Evolutionary conservation across 2,113 vertebrate species (phyloP), one percentile per base, ranked within the genome.

Genomic region (Heterotis niloticus): DNA sequence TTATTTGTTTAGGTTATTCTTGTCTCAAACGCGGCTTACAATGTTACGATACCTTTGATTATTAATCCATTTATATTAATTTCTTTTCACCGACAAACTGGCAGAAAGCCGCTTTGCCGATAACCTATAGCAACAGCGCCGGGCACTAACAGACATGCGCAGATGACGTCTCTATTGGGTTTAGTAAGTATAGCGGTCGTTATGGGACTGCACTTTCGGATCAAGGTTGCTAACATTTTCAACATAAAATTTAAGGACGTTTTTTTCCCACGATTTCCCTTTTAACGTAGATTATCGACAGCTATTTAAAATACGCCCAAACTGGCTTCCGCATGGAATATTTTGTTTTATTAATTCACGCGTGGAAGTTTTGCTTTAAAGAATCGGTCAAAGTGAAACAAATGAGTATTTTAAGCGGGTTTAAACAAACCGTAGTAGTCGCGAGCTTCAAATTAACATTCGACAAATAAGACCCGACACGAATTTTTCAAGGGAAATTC

Each of bases 381-480:
- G 13, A 75, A 75, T 75, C 74, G 54, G 74, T 64, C 29, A 34
- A 34, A 75, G 26, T 75, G 56, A 64, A 75, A 62, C 74, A 24
- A 62, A 14, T 26, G 74, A 75, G 34, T n/a, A 60, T 20, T 17
- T 44, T n/a, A 57, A 16, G 28, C 29, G 24, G 26, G 28, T 75
- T 60, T 60, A 62, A 75, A 60, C 59, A 60, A 75, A 60, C 74
- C 29, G 60, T 62, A 29, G 20, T 57, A 44, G 24, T 60, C 60
- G 14, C 56, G 54, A 74, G 24, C 74, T 60, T 75, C 74, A 75
- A 64, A 75, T 29, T 75, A 64, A 75, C 26, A 34, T 75, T 75
- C 56, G 74, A 28, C 62, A 64, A 75, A 34, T 75, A 23, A 44
- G 17, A 75, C 67, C 4, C 51, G 20, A 23, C 10, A 12, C 18